Evolutionary conservation across 2,888 invertebrate genomes (phyloP), one percentile per base, ranked within the genome.

Genomic region (Seira ritae): DNA sequence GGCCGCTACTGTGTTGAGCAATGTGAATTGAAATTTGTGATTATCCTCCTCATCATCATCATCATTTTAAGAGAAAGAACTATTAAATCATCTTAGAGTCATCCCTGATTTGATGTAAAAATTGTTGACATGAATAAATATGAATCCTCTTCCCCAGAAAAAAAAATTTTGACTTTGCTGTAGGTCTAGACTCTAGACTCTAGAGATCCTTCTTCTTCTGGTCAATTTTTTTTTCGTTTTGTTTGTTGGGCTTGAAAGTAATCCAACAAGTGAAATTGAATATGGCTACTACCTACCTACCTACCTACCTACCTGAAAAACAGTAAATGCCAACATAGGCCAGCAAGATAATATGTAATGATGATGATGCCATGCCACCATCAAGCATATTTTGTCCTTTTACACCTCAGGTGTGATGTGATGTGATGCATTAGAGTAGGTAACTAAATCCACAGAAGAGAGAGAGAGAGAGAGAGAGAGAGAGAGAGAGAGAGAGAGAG

Each of bases 121-220:
- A n/a, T n/a, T n/a, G n/a, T 12, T 42, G 42, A 42, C 42, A 42
- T 42, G 42, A 42, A 42, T 42, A n/a, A n/a, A n/a, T n/a, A n/a
- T n/a, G n/a, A n/a, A n/a, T n/a, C n/a, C n/a, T n/a, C 42, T 42
- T 12, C 12, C 42, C 12, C 42, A 42, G n/a, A n/a, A n/a, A 42
- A 55, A 55, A 55, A 55, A 55, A 55, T 55, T 15, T 12, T 55
- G 46, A 20, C 83, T 83, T 69, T 83, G 83, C 83, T 83, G 83
- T 83, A 83, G 83, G 83, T 82, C 81, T 55, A 42, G 6, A 42
- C 6, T n/a, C n/a, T n/a, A n/a, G n/a, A n/a, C n/a, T n/a, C n/a
- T n/a, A 2, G 31, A 31, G 31, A 31, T 31, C 31, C n/a, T n/a
- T n/a, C n/a, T n/a, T 31, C 31, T 8, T 31, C 31, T 8, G 31